A percentile compares a stretch with the other conserved stretches of the same genome.
Conservation (phyloP, 2,888 invertebrate species). For the Carabus problematicus region DNA sequence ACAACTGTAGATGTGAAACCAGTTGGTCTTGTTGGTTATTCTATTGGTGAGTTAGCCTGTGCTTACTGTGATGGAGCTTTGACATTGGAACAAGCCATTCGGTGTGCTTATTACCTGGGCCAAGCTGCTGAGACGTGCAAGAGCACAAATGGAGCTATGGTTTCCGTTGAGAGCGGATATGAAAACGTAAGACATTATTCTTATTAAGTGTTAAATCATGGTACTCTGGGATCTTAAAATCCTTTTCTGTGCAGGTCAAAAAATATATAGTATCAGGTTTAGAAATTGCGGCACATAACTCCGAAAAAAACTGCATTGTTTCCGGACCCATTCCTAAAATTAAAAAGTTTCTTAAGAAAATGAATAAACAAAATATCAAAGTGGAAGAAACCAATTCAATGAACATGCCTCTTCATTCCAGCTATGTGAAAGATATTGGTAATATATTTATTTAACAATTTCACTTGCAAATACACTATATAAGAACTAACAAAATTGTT, state of each 20-base stretch:
- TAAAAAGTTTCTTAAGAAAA: constrained; percentile 68
- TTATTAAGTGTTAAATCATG: too few species aligned
- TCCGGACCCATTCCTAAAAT: constrained; percentile 81
- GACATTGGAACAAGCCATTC: constrained; percentile 80
- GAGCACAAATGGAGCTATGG: constrained; percentile 78
- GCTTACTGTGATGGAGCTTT: constrained; percentile 90
- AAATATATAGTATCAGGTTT: constrained; percentile 74
- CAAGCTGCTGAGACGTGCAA: constrained; percentile 70
- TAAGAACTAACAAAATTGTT: too few species aligned
- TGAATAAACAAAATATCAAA: constrained; percentile 72
- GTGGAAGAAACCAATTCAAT: constrained; percentile 76
- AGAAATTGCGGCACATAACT: constrained; percentile 87
- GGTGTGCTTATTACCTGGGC: constrained; percentile 84
- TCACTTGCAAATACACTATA: not conserved
- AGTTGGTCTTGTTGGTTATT: constrained; percentile 66
- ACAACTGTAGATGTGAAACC: constrained; percentile 59
- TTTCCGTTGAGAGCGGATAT: constrained; percentile 69
- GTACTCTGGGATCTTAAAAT: too few species aligned
- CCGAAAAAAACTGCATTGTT: constrained; percentile 83
- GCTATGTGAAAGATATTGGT: constrained; percentile 74
- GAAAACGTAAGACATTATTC: constrained; percentile 24
- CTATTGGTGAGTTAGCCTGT: constrained; percentile 89
- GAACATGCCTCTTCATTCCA: constrained; percentile 84
- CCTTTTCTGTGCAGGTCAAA: constrained; percentile 63
- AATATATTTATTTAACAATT: constrained; percentile 21